Base-by-base conservation (phyloP, 2,888 invertebrate genomes). In the Hypena proboscidalis region DNA sequence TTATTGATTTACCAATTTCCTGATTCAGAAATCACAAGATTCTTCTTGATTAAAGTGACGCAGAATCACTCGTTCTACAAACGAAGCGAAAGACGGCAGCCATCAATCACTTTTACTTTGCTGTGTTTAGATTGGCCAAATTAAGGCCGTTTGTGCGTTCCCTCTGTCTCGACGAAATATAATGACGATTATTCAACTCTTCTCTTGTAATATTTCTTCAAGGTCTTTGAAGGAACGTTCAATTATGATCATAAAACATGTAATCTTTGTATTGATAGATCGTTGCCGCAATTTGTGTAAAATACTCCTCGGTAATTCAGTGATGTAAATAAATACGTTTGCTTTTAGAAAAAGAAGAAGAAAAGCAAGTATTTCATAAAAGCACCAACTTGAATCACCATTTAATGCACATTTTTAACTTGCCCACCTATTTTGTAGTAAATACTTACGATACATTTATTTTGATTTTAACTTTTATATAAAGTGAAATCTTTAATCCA, bases 121-220 rank as follows among this genome's bases (percentile, higher is more conserved):
- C 77, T 59, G 77, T 84, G 83, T 83, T 85, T 83, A 80, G 80
- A 86, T 85, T 84, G 77, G 72, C 72, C 74, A 80, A 85, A 86
- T 85, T 81, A 84, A 74, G 76, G 78, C 67, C 67, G 70, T 76
- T 67, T 73, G 72, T 67, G 70, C 69, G 70, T 74, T 66, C 67
- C 62, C 66, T 60, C 55, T 67, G 74, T 72, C 70, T 67, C 60
- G 66, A 60, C 67, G 81, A 82, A 83, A 80, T 80, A 85, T 83
- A 80, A 83, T 77, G 74, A 72, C 67, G 71, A 83, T 84, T 75
- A 83, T 79, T 85, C 81, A 79, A 77, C 74, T 76, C 71, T 70
- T 73, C 62, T 70, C 54, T 60, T 60, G 55, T 58, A 50, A 51
- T 59, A 62, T 55, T 51, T 54, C 47, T 42, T 59, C 39, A 43